Conservation (phyloP, 2,888 invertebrate genomes). For the Leucania comma region DNA sequence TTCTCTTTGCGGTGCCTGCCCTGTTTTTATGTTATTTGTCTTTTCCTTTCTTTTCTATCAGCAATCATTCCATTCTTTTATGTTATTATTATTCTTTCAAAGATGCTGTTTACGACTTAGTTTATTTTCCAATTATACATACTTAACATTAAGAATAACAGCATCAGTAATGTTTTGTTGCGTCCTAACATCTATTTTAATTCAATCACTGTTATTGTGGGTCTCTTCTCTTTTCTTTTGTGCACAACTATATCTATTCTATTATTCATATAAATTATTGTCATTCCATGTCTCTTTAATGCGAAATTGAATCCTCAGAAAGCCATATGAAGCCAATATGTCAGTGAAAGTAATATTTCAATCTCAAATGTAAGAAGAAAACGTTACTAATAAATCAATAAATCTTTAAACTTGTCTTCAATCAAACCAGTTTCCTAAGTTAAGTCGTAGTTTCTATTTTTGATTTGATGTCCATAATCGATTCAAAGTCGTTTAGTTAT, state of each 20-base stretch:
- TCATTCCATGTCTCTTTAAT: not conserved
- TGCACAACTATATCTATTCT: not conserved
- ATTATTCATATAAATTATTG: conserved; percentile 6
- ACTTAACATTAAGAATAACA: not conserved
- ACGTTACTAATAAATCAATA: conserved; percentile 52
- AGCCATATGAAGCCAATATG: conserved; percentile 12
- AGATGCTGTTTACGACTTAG: not conserved
- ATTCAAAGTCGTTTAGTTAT: conserved; percentile 32
- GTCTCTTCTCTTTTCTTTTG: not conserved
- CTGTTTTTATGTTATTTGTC: not conserved
- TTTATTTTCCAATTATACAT: not conserved
- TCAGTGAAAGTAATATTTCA: conserved; percentile 60
- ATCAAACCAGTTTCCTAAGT: conserved; percentile 51
- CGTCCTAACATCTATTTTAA: not conserved
- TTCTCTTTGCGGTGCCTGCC: not conserved
- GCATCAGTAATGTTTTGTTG: not conserved
- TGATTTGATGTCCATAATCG: conserved; percentile 41
- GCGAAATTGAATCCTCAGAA: not conserved
- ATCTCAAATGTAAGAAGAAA: conserved; percentile 45
- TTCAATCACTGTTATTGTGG: not conserved
- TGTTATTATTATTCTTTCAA: not conserved
- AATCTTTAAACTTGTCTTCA: conserved; percentile 52
- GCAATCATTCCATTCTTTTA: not conserved
- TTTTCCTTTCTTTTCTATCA: not conserved
- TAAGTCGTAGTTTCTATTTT: conserved; percentile 50